Base-by-base conservation (phyloP, 2,113 vertebrate species). In the Ophiodon elongatus region DNA sequence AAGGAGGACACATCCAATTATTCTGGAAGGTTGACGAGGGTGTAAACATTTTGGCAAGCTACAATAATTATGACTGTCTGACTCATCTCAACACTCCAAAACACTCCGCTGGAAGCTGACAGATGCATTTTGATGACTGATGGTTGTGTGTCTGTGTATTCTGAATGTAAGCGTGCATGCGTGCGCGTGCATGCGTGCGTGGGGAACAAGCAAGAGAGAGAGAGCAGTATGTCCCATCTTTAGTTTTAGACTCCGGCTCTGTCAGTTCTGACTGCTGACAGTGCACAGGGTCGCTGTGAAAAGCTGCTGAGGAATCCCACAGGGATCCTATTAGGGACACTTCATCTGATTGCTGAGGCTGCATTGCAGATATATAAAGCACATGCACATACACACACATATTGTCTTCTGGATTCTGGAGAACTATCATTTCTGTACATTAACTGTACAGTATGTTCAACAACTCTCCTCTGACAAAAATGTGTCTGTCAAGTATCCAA, bases 291-390 rank as follows among this genome's bases (percentile, higher is more conserved):
- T 88, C 6, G 1, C 37, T 11, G 63, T 68, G 68, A 84, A 87
- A 83, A 85, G 85, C 82, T 90, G 82, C 85, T 76, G 88, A 92
- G 84, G 85, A 91, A 84, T 90, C 90, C 90, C 85, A 88, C 87
- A 89, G 90, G 91, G 92, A 91, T 86, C 88, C 86, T 92, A 93
- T 93, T 93, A 91, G 82, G 87, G 84, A 83, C 88, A 91, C 84
- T 91, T 89, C 87, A 85, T 79, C 64, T 80, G 71, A 76, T 65
- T 85, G 86, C 87, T 90, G 80, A 91, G 79, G 75, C 85, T 91
- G 89, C 85, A 88, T 75, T 92, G 85, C 66, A 71, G 72, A 31
- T 69, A 62, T 43, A 37, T 33, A 56, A 69, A n/a, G 66, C 70
- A 83, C 52, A 80, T 59, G 45, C 27, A 76, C 59, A 64, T 19